Evolutionary conservation across 2,888 invertebrate species (phyloP).

Genomic region (Ornithoptera priamus): DNA sequence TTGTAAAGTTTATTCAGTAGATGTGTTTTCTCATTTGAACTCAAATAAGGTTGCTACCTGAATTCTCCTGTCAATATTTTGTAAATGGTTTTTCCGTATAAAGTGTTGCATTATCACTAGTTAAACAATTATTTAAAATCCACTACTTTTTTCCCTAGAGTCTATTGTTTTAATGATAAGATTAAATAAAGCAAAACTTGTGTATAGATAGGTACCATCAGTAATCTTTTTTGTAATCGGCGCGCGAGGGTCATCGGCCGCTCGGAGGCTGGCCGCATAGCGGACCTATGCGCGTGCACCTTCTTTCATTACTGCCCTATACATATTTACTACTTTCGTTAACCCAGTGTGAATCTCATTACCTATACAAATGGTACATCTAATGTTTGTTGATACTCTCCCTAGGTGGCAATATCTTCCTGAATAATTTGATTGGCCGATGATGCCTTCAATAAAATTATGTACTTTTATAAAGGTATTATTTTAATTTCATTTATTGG

Average conservation of each 20-base stretch:
- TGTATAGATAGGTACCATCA: conserved; percentile 42
- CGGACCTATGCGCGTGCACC: conserved; percentile 65
- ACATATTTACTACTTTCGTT: conserved; percentile 49
- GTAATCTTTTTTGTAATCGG: conserved; percentile 75
- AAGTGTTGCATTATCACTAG: neutral
- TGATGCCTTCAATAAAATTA: neutral
- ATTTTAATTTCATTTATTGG: no score
- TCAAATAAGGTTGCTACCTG: conserved; percentile 49
- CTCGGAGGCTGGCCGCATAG: conserved; percentile 70
- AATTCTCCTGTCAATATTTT: conserved; percentile 33
- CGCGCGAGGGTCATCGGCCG: conserved; percentile 70
- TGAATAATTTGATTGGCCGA: neutral
- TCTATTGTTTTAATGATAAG: neutral
- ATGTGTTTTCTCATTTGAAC: conserved; percentile 47
- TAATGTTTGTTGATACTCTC: conserved; percentile 25
- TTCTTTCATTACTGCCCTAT: conserved; percentile 66
- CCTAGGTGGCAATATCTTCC: conserved; percentile 25
- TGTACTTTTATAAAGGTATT: neutral
- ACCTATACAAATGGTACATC: conserved; percentile 23
- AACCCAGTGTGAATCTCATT: conserved; percentile 41
- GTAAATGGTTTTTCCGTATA: neutral
- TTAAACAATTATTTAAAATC: neutral
- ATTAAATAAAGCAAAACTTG: neutral
- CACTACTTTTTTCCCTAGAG: neutral
- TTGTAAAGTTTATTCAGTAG: conserved; percentile 48